phyloP scores from a whole-genome alignment of 2,113 vertebrate genomes.

The Lasiurus cinereus region DNA sequence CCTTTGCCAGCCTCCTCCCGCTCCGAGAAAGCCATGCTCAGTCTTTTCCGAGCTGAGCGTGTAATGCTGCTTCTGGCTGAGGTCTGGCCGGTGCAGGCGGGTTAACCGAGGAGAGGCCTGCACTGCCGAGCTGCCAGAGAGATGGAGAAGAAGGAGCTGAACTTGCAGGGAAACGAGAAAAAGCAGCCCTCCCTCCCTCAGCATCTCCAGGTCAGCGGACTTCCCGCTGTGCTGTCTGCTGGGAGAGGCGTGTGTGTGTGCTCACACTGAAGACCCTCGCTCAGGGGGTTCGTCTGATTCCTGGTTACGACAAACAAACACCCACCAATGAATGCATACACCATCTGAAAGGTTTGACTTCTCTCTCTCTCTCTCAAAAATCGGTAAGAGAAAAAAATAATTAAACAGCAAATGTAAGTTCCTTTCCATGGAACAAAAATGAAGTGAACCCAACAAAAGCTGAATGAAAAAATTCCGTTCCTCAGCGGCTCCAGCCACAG shows the following conservation, averaged over 20 bases:
- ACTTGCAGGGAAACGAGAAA: background rate
- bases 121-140: background rate
- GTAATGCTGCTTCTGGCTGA: conserved; percentile 27
- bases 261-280: background rate
- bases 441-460: background rate
- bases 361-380: background rate
- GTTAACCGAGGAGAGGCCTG: conserved; percentile 28
- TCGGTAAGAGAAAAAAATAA: background rate
- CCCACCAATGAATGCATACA: background rate
- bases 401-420: background rate
- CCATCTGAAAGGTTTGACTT: no score
- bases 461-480: background rate
- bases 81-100: background rate
- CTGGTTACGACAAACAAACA: background rate
- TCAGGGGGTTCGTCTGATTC: background rate
- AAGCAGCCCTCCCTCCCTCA: background rate
- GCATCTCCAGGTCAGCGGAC: background rate
- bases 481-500: background rate
- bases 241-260: background rate
- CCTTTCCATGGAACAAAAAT: background rate
- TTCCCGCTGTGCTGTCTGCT: background rate
- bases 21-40: conserved; percentile 46
- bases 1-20: conserved; percentile 65
- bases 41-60: conserved; percentile 17
- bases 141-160: background rate